Percentiles rank a stretch among this genome's conserved stretches.
phyloP scores from a whole-genome alignment of 1,140 invertebrate genomes.

The Anastrepha ludens region DNA sequence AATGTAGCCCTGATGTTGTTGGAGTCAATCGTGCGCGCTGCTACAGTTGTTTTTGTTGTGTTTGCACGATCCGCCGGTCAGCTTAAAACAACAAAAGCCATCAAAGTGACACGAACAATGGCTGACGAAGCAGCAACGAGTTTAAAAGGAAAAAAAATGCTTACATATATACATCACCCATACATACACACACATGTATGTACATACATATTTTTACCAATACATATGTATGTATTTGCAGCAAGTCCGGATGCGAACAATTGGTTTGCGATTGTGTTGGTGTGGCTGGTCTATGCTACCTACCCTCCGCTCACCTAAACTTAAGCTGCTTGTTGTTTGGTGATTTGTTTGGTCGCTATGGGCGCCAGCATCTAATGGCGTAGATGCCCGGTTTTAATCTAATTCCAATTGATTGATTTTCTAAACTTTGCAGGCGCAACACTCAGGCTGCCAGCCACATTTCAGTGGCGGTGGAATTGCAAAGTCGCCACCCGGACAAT shows the following conservation, averaged over 20 bases:
- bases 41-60: not conserved
- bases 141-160: no score
- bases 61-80: constrained; percentile 7
- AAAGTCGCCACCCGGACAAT: not conserved
- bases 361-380: not conserved
- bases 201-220: no score
- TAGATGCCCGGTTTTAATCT: not conserved
- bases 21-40: not conserved
- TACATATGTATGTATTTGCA: not conserved
- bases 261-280: not conserved
- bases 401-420: constrained; percentile 35
- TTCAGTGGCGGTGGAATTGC: not conserved
- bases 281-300: not conserved
- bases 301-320: not conserved
- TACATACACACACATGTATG: no score
- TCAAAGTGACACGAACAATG: not conserved
- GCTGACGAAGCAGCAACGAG: not conserved
- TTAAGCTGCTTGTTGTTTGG: not conserved
- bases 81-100: not conserved
- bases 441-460: not conserved
- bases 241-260: not conserved
- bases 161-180: no score
- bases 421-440: constrained; percentile 24
- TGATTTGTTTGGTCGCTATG: not conserved
- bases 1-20: not conserved